These are phyloP conservation scores for Atherinosoma microstoma DNA, from an alignment of 2,797 vertebrate genomes.

Conservation along the genomic window DNA sequence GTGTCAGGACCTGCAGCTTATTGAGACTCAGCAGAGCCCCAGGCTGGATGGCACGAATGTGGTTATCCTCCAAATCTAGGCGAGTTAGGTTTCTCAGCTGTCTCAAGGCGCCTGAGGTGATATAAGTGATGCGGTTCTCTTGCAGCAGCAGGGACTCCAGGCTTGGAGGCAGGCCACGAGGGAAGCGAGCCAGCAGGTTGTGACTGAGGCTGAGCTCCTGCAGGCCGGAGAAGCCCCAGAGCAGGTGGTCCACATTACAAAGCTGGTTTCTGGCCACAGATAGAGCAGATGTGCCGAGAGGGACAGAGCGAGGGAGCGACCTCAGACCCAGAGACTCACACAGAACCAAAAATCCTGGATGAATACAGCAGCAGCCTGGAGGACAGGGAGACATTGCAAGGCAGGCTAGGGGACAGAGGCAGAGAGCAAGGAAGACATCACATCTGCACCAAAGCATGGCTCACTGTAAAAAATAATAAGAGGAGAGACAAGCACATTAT, in stretches of 20 bases:
- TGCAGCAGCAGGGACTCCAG: conserved; percentile 84
- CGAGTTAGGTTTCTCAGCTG: conserved; percentile 82
- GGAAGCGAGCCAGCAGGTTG: conserved; percentile 81
- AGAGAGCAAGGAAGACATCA: conserved; percentile 75
- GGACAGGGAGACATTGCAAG: conserved; percentile 73
- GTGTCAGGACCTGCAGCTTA: conserved; percentile 75
- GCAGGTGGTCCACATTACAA: conserved; percentile 83
- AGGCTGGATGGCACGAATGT: conserved; percentile 81
- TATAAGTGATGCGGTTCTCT: conserved; percentile 85
- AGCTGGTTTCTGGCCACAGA: conserved; percentile 85
- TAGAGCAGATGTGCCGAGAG: conserved; percentile 77
- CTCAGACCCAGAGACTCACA: conserved; percentile 85
- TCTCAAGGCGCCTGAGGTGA: conserved; percentile 78
- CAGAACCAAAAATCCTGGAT: conserved; percentile 74
- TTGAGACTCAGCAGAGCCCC: conserved; percentile 77
- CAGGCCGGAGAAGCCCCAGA: conserved; percentile 75
- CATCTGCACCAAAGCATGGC: conserved; percentile 77
- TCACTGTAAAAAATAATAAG: conserved; percentile 70
- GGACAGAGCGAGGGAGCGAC: conserved; percentile 80
- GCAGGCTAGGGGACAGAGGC: conserved; percentile 61
- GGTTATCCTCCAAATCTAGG: conserved; percentile 84
- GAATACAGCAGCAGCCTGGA: conserved; percentile 83
- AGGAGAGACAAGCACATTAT: conserved; percentile 35
- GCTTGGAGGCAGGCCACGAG: conserved; percentile 83
- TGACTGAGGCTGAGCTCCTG: conserved; percentile 86